phyloP scores from a whole-genome alignment of 2,888 invertebrate genomes.

The Fragum fragum region DNA sequence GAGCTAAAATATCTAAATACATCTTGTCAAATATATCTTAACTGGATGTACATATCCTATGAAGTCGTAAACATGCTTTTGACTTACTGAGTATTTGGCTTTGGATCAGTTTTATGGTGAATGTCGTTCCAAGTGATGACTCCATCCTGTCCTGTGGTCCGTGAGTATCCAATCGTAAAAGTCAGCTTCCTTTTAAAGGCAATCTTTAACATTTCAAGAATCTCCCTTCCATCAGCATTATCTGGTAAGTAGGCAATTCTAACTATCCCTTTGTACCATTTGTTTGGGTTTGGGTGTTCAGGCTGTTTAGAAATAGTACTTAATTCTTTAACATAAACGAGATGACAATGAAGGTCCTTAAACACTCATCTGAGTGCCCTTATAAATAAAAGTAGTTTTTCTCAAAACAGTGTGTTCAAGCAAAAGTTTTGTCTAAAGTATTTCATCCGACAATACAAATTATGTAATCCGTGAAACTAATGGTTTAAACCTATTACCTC shows the following conservation, averaged over 20 bases:
- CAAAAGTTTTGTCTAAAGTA: too few relatives aligned
- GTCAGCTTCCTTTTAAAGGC: slow-evolving; percentile 77
- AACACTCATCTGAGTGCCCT: too few relatives aligned
- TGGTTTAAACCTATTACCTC: too few relatives aligned
- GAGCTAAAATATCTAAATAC: too few relatives aligned
- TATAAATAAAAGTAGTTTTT: too few relatives aligned
- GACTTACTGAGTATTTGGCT: slow-evolving; percentile 35
- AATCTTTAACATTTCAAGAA: slow-evolving; percentile 68
- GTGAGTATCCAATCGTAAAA: slow-evolving; percentile 80
- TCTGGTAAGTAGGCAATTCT: slow-evolving; percentile 78
- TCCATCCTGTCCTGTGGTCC: slow-evolving; percentile 77
- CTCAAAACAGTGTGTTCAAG: too few relatives aligned
- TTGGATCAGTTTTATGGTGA: slow-evolving; percentile 78
- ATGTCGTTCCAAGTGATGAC: slow-evolving; percentile 81
- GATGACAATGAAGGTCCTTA: too few relatives aligned
- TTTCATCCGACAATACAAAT: too few relatives aligned
- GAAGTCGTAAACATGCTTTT: too few relatives aligned
- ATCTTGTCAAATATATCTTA: too few relatives aligned
- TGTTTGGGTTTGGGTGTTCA: slow-evolving; percentile 77
- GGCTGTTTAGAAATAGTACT: slow-evolving; percentile 35
- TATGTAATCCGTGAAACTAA: too few relatives aligned
- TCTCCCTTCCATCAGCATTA: slow-evolving; percentile 72
- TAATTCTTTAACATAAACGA: background rate
- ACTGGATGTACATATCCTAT: too few relatives aligned
- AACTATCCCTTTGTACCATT: slow-evolving; percentile 70